Conservation (phyloP, 2,113 vertebrate species). For the Eulemur rufifrons region DNA sequence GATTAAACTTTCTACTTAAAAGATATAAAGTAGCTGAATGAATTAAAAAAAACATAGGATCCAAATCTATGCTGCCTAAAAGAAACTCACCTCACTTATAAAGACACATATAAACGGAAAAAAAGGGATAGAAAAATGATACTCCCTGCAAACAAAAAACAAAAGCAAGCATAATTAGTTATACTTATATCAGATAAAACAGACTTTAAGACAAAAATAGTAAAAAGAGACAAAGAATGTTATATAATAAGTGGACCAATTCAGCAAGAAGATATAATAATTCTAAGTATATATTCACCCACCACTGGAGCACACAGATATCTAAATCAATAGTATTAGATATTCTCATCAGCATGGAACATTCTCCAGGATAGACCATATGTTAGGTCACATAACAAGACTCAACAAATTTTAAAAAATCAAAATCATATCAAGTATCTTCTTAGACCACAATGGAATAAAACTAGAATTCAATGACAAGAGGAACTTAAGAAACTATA, state of each 20-base stretch:
- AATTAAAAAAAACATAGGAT: not conserved
- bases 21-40: not conserved
- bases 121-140: not conserved
- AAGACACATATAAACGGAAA: not conserved
- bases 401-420: not conserved
- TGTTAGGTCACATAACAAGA: not conserved
- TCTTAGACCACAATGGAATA: not conserved
- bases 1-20: not conserved
- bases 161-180: not conserved
- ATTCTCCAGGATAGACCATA: not conserved
- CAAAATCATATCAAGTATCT: not conserved
- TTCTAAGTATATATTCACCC: not conserved
- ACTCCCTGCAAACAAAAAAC: not conserved
- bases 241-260: not conserved
- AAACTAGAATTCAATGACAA: not conserved
- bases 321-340: not conserved
- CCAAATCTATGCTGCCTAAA: not conserved
- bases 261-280: not conserved
- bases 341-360: not conserved
- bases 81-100: not conserved
- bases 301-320: not conserved
- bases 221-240: not conserved
- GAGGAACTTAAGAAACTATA: not conserved
- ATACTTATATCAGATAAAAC: not conserved
- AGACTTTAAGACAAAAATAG: not conserved